Evolutionary conservation across 2,113 vertebrate genomes (phyloP).

Genomic region (Azemiops feae): DNA sequence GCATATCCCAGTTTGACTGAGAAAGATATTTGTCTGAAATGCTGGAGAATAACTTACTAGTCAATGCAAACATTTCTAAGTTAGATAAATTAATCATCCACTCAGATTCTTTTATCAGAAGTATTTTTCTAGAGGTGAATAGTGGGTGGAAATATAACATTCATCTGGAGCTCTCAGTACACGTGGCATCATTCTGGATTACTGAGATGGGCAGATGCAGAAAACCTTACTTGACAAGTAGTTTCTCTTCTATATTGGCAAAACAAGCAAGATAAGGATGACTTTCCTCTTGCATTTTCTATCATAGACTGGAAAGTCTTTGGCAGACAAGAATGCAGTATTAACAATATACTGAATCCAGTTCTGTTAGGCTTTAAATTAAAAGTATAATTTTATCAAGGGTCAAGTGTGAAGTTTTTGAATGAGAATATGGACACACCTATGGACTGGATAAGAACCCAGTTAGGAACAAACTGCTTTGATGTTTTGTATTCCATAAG

Average conservation of each 20-base stretch:
- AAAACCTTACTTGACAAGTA: not conserved
- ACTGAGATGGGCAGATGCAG: not conserved
- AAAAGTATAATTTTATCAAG: not conserved
- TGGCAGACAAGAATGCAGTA: not conserved
- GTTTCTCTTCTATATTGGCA: not conserved
- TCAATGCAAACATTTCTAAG: not conserved
- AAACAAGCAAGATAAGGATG: not conserved
- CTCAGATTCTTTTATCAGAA: not conserved
- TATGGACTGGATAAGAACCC: not conserved
- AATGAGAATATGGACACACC: not conserved
- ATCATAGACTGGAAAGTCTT: not conserved
- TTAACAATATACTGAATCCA: not conserved
- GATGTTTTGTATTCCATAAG: not conserved
- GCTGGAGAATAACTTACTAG: not conserved
- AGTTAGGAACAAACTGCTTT: not conserved
- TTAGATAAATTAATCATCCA: not conserved
- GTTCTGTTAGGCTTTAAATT: not conserved
- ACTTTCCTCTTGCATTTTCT: not conserved
- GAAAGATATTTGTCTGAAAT: not conserved
- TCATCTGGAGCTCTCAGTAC: not conserved
- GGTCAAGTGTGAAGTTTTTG: not conserved
- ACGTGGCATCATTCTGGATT: not conserved
- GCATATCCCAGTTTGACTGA: not conserved
- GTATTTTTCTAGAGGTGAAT: not conserved
- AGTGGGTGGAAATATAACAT: not conserved